Evolutionary conservation across 1,140 invertebrate genomes (phyloP), one percentile per base, ranked within the genome.

Genomic region (Drosophila hydei): DNA sequence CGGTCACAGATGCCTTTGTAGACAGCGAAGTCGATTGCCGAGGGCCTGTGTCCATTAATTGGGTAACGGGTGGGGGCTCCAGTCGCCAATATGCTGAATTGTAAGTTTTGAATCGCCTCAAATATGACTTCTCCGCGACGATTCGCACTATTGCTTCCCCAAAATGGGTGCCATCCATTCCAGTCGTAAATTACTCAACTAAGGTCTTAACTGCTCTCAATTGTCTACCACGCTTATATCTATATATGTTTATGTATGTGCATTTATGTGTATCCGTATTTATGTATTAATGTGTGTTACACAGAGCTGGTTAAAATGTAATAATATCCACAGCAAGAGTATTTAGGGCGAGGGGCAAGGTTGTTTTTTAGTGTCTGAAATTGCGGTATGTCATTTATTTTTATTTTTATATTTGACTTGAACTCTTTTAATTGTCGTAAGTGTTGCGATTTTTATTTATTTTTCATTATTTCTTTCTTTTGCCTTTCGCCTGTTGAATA

Each of bases 401-500:
- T 69, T 61, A 60, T 61, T 60, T 45, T 33, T 11, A 3, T 4
- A 51, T 68, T 68, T 68, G 43, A 55, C 40, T 63, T 64, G 51
- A 64, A 71, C 68, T 64, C 60, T 65, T 38, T 9, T 7, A 36
- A 36, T 48, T 12, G 25, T 18, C 56, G 43, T 38, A 45, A 48
- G 42, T 70, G 51, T 42, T 64, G 27, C 19, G 62, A 19, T 60
- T 67, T n/a, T 51, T 70, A 19, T 51, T 50, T 21, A 18, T 65
- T 21, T 48, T 48, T 14, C 8, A 25, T 27, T 21, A 1, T 3
- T 12, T 23, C 25, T 40, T 52, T 52, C 61, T 11, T 42, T 38
- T 42, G 56, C 62, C 69, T 69, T 69, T 73, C 64, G 64, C 71
- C 58, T 73, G 56, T 72, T 72, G 69, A 67, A 72, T 72, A 72